Evolutionary conservation across 2,888 invertebrate species (phyloP).

Genomic region (Girardia tigrina): DNA sequence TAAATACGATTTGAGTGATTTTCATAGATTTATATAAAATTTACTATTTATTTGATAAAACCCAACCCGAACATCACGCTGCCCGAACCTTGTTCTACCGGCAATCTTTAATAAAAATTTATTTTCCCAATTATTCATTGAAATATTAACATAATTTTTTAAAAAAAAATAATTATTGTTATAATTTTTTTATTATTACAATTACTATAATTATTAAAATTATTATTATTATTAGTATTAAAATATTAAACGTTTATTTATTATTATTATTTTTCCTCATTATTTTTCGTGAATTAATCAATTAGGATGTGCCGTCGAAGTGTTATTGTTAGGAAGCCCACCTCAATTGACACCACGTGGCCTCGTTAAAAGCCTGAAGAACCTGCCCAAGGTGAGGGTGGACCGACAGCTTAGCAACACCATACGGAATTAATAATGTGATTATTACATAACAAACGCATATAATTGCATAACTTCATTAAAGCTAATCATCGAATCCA

Average conservation of each 20-base stretch:
- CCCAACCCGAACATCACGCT: too few species aligned
- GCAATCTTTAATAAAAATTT: too few species aligned
- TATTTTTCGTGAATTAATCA: not conserved
- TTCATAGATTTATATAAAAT: too few species aligned
- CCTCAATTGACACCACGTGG: not conserved
- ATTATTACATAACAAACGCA: not conserved
- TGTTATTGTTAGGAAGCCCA: not conserved
- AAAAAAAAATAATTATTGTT: not conserved
- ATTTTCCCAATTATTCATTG: too few species aligned
- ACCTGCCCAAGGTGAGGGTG: not conserved
- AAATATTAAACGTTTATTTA: too few species aligned
- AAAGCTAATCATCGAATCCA: too few species aligned
- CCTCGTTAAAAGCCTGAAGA: not conserved
- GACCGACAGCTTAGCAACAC: not conserved
- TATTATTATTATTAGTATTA: not conserved
- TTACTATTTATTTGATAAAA: too few species aligned
- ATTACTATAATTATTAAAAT: not conserved
- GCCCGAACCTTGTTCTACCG: too few species aligned
- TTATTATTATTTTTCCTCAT: not conserved
- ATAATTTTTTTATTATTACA: not conserved
- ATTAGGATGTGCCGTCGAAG: not conserved
- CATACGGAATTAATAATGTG: not conserved
- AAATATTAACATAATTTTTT: too few species aligned
- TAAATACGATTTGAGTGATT: too few species aligned
- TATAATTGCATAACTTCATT: not conserved